phyloP scores from a whole-genome alignment of 2,888 invertebrate species.

The Lithophane leautieri region DNA sequence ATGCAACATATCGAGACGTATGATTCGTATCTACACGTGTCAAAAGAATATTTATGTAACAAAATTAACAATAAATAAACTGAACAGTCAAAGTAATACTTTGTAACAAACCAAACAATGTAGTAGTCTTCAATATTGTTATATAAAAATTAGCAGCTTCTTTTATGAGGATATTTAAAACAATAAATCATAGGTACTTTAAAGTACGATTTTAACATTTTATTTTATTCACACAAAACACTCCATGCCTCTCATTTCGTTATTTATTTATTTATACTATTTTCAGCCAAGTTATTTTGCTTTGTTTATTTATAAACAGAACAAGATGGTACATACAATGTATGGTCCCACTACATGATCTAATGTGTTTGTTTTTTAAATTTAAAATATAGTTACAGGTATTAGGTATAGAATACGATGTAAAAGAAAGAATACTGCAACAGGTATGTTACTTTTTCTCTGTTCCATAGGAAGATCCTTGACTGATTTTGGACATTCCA shows the following conservation, averaged over 20 bases:
- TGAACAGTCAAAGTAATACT: constrained; percentile 52
- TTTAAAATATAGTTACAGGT: constrained; percentile 62
- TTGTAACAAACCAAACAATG: constrained; percentile 52
- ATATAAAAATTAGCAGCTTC: constrained; percentile 39
- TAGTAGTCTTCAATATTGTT: constrained; percentile 24
- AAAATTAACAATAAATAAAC: constrained; percentile 61
- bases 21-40: constrained; percentile 36
- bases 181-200: constrained; percentile 39
- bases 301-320: constrained; percentile 43
- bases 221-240: constrained; percentile 47
- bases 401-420: constrained; percentile 62
- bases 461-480: constrained; percentile 95
- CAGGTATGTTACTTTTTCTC: constrained; percentile 86
- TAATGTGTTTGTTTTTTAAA: constrained; percentile 36
- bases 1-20: constrained; percentile 43
- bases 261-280: constrained; percentile 49
- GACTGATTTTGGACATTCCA: constrained; percentile 95
- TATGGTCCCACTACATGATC: constrained; percentile 53
- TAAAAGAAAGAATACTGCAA: constrained; percentile 65
- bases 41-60: constrained; percentile 52
- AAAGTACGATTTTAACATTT: constrained; percentile 54
- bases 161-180: constrained; percentile 30
- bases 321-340: constrained; percentile 44
- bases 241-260: constrained; percentile 43
- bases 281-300: constrained; percentile 41